Conservation (phyloP, 1,140 invertebrate genomes). For the Drosophila pallidifrons region DNA sequence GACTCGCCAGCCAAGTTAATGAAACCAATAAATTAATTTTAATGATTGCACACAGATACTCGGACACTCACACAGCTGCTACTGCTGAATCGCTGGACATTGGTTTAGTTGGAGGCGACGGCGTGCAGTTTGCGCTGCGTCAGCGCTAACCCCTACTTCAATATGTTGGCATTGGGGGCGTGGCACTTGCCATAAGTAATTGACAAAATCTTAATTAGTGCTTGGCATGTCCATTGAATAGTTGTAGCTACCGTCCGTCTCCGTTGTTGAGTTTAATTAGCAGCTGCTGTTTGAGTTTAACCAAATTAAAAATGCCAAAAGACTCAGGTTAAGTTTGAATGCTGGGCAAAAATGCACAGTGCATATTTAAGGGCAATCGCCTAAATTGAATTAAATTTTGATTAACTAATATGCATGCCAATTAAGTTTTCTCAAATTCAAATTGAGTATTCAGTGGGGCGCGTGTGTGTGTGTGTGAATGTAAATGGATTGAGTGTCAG, state of each 20-base stretch:
- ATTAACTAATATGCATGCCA: conserved; percentile 58
- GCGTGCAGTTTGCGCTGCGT: conserved; percentile 75
- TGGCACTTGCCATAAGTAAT: conserved; percentile 80
- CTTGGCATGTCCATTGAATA: conserved; percentile 80
- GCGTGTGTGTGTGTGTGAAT: neutral
- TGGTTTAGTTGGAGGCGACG: conserved; percentile 1
- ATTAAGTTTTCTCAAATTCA: conserved; percentile 44
- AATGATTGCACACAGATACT: conserved; percentile 76
- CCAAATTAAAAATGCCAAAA: conserved; percentile 73
- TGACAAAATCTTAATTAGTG: conserved; percentile 83
- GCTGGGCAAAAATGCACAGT: conserved; percentile 25
- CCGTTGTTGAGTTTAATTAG: conserved; percentile 80
- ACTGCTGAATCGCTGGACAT: neutral
- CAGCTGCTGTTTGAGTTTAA: conserved; percentile 71
- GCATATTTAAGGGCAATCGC: conserved; percentile 41
- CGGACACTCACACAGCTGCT: conserved; percentile 27
- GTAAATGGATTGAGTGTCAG: conserved; percentile 39
- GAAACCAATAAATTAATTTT: conserved; percentile 84
- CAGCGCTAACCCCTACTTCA: conserved; percentile 32
- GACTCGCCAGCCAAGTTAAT: conserved; percentile 78
- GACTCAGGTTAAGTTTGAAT: neutral
- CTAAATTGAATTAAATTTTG: conserved; percentile 68
- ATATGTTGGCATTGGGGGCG: conserved; percentile 39
- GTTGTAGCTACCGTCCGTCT: conserved; percentile 67
- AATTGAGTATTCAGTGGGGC: neutral